These are phyloP conservation scores for Okapia johnstoni DNA, from an alignment of 2,113 vertebrate genomes.

Conservation along the genomic window DNA sequence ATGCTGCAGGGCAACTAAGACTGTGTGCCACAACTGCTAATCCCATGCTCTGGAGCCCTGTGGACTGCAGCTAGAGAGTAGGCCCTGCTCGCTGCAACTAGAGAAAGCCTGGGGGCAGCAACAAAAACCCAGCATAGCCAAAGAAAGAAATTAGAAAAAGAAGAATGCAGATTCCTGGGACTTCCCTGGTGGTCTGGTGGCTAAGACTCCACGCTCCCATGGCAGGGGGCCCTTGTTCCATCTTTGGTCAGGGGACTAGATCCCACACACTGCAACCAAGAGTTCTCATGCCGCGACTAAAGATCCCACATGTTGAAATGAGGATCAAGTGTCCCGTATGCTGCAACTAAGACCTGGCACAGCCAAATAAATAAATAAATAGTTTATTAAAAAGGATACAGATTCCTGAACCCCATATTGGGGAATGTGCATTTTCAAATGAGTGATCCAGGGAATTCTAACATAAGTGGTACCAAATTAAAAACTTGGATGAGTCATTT, in stretches of 20 bases:
- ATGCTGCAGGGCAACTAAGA: background rate
- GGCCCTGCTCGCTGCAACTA: background rate
- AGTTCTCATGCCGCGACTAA: rapidly evolving
- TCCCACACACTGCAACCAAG: background rate
- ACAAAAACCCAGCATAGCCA: background rate
- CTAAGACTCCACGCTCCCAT: background rate
- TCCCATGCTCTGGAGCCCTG: background rate
- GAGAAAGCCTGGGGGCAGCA: background rate
- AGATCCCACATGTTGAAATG: background rate
- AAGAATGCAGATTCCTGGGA: background rate
- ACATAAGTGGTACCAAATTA: background rate
- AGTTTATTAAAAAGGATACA: background rate
- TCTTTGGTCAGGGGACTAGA: background rate
- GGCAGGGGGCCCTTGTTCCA: background rate
- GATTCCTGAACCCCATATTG: background rate
- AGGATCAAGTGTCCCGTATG: background rate
- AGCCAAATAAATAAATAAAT: background rate
- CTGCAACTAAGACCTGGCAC: background rate
- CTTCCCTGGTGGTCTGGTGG: background rate
- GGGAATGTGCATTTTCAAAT: background rate
- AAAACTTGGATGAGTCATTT: background rate
- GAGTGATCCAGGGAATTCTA: background rate
- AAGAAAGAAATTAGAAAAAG: background rate
- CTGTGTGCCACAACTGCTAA: background rate
- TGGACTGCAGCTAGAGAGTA: background rate